Conservation (phyloP, 2,113 vertebrate species). For the Eudorcas thomsonii region DNA sequence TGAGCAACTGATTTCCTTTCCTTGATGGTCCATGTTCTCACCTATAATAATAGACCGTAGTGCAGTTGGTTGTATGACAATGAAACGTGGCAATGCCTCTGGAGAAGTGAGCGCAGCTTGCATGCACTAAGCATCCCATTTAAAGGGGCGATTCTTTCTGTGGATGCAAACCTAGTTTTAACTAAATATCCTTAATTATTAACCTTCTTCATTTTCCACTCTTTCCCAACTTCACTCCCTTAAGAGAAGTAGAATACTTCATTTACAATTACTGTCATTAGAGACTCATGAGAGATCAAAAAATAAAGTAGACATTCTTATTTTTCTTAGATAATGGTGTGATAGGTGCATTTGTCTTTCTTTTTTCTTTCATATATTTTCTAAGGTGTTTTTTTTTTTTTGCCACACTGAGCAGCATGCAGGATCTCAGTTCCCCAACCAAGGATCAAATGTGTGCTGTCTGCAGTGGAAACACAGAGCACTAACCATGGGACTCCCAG, state of each 20-base stretch:
- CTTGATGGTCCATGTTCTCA: neutral
- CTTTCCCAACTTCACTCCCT: conserved; percentile 5
- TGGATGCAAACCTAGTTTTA: neutral
- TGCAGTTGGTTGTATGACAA: neutral
- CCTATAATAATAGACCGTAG: rapidly evolving
- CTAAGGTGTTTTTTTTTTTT: neutral
- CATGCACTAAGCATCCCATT: neutral
- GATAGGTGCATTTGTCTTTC: neutral
- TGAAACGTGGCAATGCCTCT: rapidly evolving
- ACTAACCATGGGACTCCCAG: neutral
- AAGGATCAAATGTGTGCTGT: neutral
- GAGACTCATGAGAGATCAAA: neutral
- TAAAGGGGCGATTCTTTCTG: neutral
- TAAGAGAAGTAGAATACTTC: neutral
- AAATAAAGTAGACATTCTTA: neutral
- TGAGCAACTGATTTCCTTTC: neutral
- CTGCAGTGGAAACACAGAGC: neutral
- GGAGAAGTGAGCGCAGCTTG: neutral
- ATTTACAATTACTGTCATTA: neutral
- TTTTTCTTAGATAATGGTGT: neutral
- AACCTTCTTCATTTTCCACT: neutral
- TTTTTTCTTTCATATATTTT: neutral
- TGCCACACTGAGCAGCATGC: neutral
- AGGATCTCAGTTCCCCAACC: neutral
- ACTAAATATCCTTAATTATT: conserved; percentile 23